Base-by-base conservation (phyloP, 2,888 invertebrate species). In the Spilarctia lutea region DNA sequence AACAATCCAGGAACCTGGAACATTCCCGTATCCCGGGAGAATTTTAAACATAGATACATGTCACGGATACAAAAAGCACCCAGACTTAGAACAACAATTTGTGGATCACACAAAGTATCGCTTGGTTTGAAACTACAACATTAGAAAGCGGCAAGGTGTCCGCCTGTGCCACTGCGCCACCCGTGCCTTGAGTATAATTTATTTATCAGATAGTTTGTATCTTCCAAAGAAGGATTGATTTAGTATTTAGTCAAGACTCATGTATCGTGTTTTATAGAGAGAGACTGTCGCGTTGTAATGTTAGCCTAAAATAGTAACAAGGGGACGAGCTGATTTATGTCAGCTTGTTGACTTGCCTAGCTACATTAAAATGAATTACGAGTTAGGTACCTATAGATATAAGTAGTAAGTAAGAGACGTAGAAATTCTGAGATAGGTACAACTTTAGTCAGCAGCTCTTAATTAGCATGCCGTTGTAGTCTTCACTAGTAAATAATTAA, bases 241-340 rank as follows among this genome's bases (percentile, higher is more conserved):
- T 8, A 52, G 24, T 52, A 20, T 52, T 7, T 52, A 8, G 52
- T 52, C 18, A 52, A 52, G 7, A 52, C 24, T 52, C 48, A 20
- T 24, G 8, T 52, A 52, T 52, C 52, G 52, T 48, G 48, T 18
- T n/a, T n/a, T n/a, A n/a, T n/a, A n/a, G 48, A 20, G 20, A 6
- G 18, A 68, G 13, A 69, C 33, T 33, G 52, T 35, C 24, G 68
- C 68, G 68, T 69, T 52, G 56, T 56, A 69, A 69, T 69, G 69
- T 69, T 56, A 13, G n/a, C 48, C 24, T 39, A 70, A 70, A 56
- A 60, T 39, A 70, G 56, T 56, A 33, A 3, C 35, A n/a, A 45
- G 60, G 69, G 56, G n/a, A 56, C 56, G 56, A 60, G 24, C 69
- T 70, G 69, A 70, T 70, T 70, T 60, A 70, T 70, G 60, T 13